These are phyloP conservation scores for Anarsia innoxiella DNA, from an alignment of 2,888 invertebrate genomes.

Conservation along the genomic window DNA sequence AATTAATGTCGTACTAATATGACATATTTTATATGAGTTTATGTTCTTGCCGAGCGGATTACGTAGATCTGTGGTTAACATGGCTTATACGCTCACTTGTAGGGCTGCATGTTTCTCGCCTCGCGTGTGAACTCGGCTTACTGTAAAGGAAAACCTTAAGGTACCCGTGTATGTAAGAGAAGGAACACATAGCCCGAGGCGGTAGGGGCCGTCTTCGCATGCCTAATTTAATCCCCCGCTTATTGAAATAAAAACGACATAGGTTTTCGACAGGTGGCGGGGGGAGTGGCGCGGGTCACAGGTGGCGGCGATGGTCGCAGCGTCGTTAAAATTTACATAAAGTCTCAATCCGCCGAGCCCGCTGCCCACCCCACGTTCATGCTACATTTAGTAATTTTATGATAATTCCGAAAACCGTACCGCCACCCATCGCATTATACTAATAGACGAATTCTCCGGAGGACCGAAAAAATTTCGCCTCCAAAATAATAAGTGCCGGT, in stretches of 20 bases:
- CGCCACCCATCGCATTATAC: constrained; percentile 75
- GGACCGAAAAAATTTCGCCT: constrained; percentile 58
- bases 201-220: constrained; percentile 51
- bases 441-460: constrained; percentile 66
- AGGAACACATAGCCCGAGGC: constrained; percentile 31
- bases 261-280: constrained; percentile 72
- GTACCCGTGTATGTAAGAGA: constrained; percentile 23
- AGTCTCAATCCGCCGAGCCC: constrained; percentile 72
- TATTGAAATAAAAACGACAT: constrained; percentile 75
- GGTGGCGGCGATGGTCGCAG: constrained; percentile 74
- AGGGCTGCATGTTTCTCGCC: background rate
- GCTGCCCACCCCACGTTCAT: constrained; percentile 68
- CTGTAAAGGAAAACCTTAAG: constrained; percentile 32
- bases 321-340: constrained; percentile 76
- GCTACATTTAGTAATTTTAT: constrained; percentile 77
- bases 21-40: constrained; percentile 1
- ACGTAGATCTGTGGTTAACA: constrained; percentile 5
- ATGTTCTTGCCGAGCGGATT: constrained; percentile 4
- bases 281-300: constrained; percentile 60
- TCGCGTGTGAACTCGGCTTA: background rate
- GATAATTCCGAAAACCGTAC: constrained; percentile 74
- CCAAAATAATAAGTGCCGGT: constrained; percentile 66
- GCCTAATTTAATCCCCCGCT: constrained; percentile 72
- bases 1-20: constrained; percentile 6
- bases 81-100: constrained; percentile 1